phyloP scores from a whole-genome alignment of 2,113 vertebrate species.

The Bambusicola thoracicus region DNA sequence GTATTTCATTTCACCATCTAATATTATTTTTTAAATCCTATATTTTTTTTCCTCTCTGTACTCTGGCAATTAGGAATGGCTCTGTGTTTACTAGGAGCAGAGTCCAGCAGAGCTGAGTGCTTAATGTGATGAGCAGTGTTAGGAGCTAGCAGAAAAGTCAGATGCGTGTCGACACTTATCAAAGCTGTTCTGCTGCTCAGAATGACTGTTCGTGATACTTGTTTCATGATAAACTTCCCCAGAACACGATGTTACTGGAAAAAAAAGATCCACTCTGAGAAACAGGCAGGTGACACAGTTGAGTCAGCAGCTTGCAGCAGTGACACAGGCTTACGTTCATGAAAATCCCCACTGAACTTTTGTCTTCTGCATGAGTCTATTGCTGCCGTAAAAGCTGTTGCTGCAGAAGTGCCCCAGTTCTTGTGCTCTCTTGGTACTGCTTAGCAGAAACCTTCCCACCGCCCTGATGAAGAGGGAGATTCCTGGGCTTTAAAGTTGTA shows the following conservation, averaged over 20 bases:
- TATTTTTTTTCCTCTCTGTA: neutral
- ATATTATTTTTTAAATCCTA: neutral
- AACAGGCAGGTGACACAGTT: slow-evolving; percentile 69
- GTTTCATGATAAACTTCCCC: slow-evolving; percentile 71
- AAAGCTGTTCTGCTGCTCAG: slow-evolving; percentile 58
- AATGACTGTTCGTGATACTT: slow-evolving; percentile 66
- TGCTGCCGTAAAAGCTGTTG: neutral
- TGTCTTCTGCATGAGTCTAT: neutral
- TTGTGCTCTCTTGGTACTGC: neutral
- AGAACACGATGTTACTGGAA: slow-evolving; percentile 66
- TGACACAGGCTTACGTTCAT: slow-evolving; percentile 63
- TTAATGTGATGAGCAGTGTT: slow-evolving; percentile 16
- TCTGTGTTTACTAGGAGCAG: slow-evolving; percentile 39
- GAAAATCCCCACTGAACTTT: slow-evolving; percentile 70
- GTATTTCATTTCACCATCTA: slow-evolving; percentile 25
- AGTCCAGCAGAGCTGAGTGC: slow-evolving; percentile 44
- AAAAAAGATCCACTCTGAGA: slow-evolving; percentile 61
- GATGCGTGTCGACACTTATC: slow-evolving; percentile 44
- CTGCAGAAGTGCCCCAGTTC: neutral
- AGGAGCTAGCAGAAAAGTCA: slow-evolving; percentile 61
- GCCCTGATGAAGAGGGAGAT: neutral
- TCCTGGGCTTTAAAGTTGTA: neutral
- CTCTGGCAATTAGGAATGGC: neutral
- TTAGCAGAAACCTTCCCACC: slow-evolving; percentile 7
- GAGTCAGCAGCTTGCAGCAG: slow-evolving; percentile 70